These are phyloP conservation scores for Lithodes maja DNA, from an alignment of 2,888 invertebrate genomes.

Conservation along the genomic window DNA sequence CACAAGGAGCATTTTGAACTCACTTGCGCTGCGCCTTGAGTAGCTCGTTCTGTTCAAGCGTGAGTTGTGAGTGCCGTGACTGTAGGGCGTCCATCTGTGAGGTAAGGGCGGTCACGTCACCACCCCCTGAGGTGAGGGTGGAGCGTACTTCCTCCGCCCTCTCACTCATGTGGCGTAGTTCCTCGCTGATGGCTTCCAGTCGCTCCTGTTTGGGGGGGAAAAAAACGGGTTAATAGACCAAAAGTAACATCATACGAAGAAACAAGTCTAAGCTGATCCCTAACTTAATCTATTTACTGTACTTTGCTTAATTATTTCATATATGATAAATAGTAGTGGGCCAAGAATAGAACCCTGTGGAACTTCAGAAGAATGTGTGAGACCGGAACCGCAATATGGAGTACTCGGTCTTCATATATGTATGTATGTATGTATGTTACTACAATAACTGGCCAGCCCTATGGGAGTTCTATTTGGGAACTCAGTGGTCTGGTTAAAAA, in stretches of 20 bases:
- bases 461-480: no score
- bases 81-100: slow-evolving; percentile 69
- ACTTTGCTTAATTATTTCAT: no score
- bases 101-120: slow-evolving; percentile 63
- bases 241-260: neutral
- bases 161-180: slow-evolving; percentile 75
- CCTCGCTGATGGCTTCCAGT: slow-evolving; percentile 76
- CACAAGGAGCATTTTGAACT: slow-evolving; percentile 18
- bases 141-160: slow-evolving; percentile 71
- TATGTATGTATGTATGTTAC: neutral
- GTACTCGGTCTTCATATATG: no score
- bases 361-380: no score
- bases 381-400: no score
- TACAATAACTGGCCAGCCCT: no score
- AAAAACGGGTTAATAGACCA: neutral
- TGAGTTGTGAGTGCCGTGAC: slow-evolving; percentile 66
- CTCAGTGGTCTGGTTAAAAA: neutral
- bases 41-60: slow-evolving; percentile 69
- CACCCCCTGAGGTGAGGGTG: slow-evolving; percentile 56
- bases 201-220: slow-evolving; percentile 74
- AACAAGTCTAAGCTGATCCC: neutral
- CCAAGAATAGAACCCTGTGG: no score
- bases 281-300: neutral
- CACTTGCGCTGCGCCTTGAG: slow-evolving; percentile 67
- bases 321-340: no score